Conservation (phyloP, 1,140 invertebrate genomes). For the Physella acuta region DNA sequence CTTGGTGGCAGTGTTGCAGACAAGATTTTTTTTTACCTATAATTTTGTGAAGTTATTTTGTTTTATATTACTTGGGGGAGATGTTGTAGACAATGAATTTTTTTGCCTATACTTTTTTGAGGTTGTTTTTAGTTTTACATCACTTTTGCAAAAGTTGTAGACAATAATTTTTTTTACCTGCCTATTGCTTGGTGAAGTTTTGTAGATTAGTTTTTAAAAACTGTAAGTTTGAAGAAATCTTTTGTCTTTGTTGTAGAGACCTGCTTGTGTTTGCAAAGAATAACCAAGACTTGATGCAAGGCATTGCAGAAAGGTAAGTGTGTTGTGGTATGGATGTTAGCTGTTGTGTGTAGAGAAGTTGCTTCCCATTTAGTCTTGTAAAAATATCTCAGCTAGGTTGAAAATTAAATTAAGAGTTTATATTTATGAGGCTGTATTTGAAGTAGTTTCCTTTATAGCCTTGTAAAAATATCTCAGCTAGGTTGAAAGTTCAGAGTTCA, state of each 20-base stretch:
- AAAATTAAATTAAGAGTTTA: not conserved
- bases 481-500: too few species aligned
- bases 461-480: too few species aligned
- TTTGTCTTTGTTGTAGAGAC: slow-evolving; percentile 58
- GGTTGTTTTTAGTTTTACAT: not conserved
- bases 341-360: not conserved
- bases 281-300: slow-evolving; percentile 74
- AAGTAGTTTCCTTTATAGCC: not conserved
- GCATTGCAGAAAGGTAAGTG: slow-evolving; percentile 74
- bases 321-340: too few species aligned
- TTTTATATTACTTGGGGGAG: too few species aligned
- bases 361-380: not conserved
- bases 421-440: not conserved
- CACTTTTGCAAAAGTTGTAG: not conserved
- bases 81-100: too few species aligned
- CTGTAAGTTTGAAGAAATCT: not conserved
- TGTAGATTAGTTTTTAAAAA: not conserved
- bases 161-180: not conserved
- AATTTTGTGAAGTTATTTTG: too few species aligned
- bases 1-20: too few species aligned
- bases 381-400: not conserved
- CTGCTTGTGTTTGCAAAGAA: slow-evolving; percentile 77
- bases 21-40: too few species aligned
- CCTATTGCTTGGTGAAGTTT: not conserved
- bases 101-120: not conserved